A percentile compares a stretch with the other conserved stretches of the same genome.
phyloP scores from a whole-genome alignment of 2,888 invertebrate species.

The Drosophila leonis region DNA sequence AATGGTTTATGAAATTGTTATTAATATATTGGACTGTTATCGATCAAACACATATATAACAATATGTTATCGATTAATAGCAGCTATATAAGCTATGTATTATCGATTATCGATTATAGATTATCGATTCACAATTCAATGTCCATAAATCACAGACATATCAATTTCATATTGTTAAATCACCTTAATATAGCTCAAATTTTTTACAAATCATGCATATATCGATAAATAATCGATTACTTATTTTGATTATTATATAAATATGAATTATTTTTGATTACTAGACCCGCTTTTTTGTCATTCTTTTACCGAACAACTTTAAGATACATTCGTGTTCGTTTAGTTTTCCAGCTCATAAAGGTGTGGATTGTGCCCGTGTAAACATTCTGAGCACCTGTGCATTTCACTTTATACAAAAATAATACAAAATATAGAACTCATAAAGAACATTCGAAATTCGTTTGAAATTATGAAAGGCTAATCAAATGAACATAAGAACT shows the following conservation, averaged over 20 bases:
- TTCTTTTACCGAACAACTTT: neutral
- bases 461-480: slow-evolving; percentile 22
- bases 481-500: slow-evolving; percentile 38
- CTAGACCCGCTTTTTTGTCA: neutral
- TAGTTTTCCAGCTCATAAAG: slow-evolving; percentile 32
- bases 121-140: neutral
- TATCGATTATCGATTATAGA: slow-evolving; percentile 4
- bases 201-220: neutral
- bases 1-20: too few relatives aligned
- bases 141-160: neutral
- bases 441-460: slow-evolving; percentile 28
- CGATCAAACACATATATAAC: neutral
- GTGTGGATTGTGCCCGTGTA: slow-evolving; percentile 47
- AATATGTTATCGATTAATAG: neutral
- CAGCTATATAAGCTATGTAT: neutral
- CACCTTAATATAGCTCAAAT: neutral
- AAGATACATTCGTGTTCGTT: neutral
- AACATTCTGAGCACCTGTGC: slow-evolving; percentile 69
- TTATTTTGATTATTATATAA: neutral
- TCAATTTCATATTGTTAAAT: neutral
- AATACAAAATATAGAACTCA: slow-evolving; percentile 7
- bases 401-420: slow-evolving; percentile 32
- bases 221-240: slow-evolving; percentile 5
- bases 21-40: neutral
- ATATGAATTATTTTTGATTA: neutral